phyloP scores from a whole-genome alignment of 2,888 invertebrate species.

The Aspidapion aeneum region DNA sequence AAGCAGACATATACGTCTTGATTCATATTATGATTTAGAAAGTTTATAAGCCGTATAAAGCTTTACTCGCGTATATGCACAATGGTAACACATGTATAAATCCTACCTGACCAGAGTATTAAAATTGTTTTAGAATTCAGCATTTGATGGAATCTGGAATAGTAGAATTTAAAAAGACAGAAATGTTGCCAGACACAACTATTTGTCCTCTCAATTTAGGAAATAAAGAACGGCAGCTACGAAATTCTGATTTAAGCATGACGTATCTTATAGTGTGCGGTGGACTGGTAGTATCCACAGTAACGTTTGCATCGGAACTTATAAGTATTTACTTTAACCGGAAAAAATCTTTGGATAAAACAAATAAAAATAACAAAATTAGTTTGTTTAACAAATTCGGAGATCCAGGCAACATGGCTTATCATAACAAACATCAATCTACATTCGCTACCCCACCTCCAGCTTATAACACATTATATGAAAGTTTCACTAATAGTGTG shows the following conservation, averaged over 20 bases:
- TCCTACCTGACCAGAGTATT: too few relatives aligned
- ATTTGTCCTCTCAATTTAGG: conserved; percentile 80
- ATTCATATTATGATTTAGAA: too few relatives aligned
- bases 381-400: neutral
- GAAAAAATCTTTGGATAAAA: neutral
- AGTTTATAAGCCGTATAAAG: too few relatives aligned
- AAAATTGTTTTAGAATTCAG: conserved; percentile 56
- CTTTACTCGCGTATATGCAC: too few relatives aligned
- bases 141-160: conserved; percentile 74
- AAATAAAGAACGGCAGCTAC: conserved; percentile 72
- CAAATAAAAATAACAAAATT: neutral
- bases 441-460: conserved; percentile 54
- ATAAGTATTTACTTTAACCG: conserved; percentile 13
- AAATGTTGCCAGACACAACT: conserved; percentile 66
- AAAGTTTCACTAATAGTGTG: conserved; percentile 37
- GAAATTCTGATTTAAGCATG: conserved; percentile 73
- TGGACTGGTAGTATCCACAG: conserved; percentile 63
- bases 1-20: too few relatives aligned
- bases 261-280: conserved; percentile 73
- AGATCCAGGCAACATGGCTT: neutral
- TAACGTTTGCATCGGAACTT: conserved; percentile 66
- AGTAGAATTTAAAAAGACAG: conserved; percentile 60
- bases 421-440: neutral
- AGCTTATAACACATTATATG: conserved; percentile 61
- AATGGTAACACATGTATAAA: too few relatives aligned